Evolutionary conservation across 2,888 invertebrate genomes (phyloP), one percentile per base, ranked within the genome.

Genomic region (Dryobota labecula): DNA sequence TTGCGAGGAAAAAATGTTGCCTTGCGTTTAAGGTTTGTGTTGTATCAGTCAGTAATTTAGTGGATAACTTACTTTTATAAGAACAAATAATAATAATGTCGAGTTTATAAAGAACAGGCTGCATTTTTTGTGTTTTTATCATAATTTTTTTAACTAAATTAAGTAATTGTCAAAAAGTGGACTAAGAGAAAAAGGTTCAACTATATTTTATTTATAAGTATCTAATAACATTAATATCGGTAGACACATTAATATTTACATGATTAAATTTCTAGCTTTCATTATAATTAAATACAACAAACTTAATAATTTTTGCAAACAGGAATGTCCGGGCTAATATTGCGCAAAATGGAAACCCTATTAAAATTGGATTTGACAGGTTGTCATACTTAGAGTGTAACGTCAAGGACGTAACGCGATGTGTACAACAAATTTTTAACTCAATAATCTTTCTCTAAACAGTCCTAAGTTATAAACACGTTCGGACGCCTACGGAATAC

Each of bases 1-100:
- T 82, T 75, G 69, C 24, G 66, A 61, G 27, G 41, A 74, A 82
- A 84, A 80, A 74, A 79, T 82, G 71, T 68, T 67, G 64, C 60
- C 62, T 82, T 74, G 73, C 73, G 27, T 63, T 63, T 47, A 65
- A 24, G 20, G 66, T 30, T 24, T 73, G 36, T 51, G 33, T 66
- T 36, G n/a, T 24, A 56, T 38, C 36, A 20, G 53, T 47, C 7
- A 33, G 27, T 30, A 11, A 43, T 27, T 61, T 33, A 20, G 13
- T 51, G 24, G 13, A 30, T 69, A 24, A 51, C 30, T 62, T n/a
- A n/a, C n/a, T n/a, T n/a, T n/a, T n/a, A n/a, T n/a, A 18, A 61
- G 8, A 56, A 73, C 9, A 18, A 47, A 43, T 38, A 65, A 20
- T 73, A 4, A 15, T 49, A 51, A n/a, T 47, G 20, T 43, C n/a